A percentile compares a stretch with the other conserved stretches of the same genome.
phyloP scores from a whole-genome alignment of 2,113 vertebrate species.

The Jacana jacana region DNA sequence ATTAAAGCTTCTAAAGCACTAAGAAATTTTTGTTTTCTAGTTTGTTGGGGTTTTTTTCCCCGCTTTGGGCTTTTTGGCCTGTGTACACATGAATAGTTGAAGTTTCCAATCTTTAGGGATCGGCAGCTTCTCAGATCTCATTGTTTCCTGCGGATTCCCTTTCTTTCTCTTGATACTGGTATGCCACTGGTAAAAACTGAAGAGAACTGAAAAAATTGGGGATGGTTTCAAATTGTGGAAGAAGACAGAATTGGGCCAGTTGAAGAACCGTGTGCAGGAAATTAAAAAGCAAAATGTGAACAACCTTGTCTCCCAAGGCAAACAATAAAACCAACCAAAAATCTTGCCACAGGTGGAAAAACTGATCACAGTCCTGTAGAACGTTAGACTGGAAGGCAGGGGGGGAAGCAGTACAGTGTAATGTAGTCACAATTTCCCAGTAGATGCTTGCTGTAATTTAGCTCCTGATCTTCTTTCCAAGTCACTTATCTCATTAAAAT shows the following conservation, averaged over 20 bases:
- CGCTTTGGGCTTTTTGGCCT: background rate
- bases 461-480: background rate
- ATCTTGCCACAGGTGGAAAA: background rate
- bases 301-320: background rate
- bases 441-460: background rate
- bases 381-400: background rate
- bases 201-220: background rate
- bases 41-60: background rate
- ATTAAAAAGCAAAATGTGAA: background rate
- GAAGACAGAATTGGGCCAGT: background rate
- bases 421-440: background rate
- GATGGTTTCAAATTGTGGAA: background rate
- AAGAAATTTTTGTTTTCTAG: background rate
- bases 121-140: background rate
- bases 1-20: background rate
- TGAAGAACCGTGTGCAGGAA: background rate
- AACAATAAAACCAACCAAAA: background rate
- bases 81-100: background rate
- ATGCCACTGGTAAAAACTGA: background rate
- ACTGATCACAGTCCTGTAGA: background rate
- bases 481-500: conserved; percentile 25
- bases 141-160: background rate
- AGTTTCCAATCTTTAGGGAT: background rate
- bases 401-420: background rate
- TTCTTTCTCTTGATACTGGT: background rate